Conservation (phyloP, 1,140 invertebrate genomes). For the Aphidius gifuensis region DNA sequence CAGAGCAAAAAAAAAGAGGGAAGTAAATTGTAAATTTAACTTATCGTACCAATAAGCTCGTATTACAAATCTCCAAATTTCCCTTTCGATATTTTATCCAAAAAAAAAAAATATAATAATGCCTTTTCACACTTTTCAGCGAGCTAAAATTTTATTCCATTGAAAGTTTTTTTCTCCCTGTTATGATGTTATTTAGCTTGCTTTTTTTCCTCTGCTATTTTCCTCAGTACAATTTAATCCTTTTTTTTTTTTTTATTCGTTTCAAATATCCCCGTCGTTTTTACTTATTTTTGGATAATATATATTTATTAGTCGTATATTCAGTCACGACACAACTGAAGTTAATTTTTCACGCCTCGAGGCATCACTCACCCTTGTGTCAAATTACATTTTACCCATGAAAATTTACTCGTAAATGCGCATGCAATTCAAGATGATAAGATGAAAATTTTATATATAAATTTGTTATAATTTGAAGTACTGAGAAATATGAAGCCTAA, state of each 20-base stretch:
- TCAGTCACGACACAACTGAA: too few species aligned
- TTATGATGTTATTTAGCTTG: background rate
- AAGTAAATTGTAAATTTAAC: background rate
- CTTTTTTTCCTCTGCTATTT: background rate
- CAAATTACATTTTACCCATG: too few species aligned
- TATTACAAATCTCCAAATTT: background rate
- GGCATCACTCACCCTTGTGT: background rate
- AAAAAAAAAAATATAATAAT: too few species aligned
- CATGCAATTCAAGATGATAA: too few species aligned
- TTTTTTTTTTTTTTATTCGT: too few species aligned
- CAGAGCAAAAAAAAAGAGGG: background rate
- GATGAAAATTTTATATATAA: too few species aligned
- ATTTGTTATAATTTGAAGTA: constrained; percentile 6
- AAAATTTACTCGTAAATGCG: too few species aligned
- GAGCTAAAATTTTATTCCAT: background rate
- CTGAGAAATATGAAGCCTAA: constrained; percentile 3
- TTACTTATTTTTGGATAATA: too few species aligned
- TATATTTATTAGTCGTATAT: too few species aligned
- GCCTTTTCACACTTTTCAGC: constrained; percentile 8
- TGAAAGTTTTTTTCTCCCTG: background rate
- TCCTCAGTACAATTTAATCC: background rate
- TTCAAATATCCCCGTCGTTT: too few species aligned
- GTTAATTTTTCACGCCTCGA: background rate
- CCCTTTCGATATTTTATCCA: too few species aligned
- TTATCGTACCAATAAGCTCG: background rate